A percentile compares a stretch with the other conserved stretches of the same genome.
These are phyloP conservation scores for Lithophane leautieri DNA, from an alignment of 2,888 invertebrate genomes.

Conservation along the genomic window DNA sequence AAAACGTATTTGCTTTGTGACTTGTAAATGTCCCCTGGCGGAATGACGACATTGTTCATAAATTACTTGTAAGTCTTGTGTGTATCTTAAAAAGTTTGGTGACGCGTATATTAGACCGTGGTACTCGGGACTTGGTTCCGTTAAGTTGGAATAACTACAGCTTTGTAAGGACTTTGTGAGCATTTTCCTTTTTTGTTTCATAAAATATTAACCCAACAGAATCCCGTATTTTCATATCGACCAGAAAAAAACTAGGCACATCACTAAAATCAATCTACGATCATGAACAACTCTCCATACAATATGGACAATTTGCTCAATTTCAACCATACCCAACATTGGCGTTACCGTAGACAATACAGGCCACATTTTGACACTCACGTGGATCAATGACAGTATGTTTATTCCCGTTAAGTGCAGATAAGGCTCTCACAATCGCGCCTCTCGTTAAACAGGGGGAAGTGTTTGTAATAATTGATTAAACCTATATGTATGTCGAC, in stretches of 20 bases:
- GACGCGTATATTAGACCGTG: slow-evolving; percentile 39
- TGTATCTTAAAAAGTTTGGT: slow-evolving; percentile 76
- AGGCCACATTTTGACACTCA: slow-evolving; percentile 52
- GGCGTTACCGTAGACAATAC: slow-evolving; percentile 1
- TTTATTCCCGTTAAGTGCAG: slow-evolving; percentile 73
- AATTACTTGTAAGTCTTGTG: slow-evolving; percentile 79
- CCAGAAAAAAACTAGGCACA: neutral
- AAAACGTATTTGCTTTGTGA: slow-evolving; percentile 86
- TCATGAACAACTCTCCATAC: neutral
- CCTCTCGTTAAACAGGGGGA: slow-evolving; percentile 76
- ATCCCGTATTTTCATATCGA: neutral
- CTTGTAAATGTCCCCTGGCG: slow-evolving; percentile 84
- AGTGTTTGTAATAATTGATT: slow-evolving; percentile 83
- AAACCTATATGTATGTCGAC: slow-evolving; percentile 73
- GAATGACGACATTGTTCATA: slow-evolving; percentile 85
- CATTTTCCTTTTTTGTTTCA: neutral
- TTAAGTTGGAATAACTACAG: neutral
- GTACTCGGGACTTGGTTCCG: slow-evolving; percentile 4
- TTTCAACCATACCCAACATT: slow-evolving; percentile 6
- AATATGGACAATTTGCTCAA: neutral
- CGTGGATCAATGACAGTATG: slow-evolving; percentile 54
- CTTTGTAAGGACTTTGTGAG: neutral
- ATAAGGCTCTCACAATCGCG: slow-evolving; percentile 73
- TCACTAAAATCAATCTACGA: neutral
- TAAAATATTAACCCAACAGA: neutral